These are phyloP conservation scores for Daphoenositta chrysoptera DNA, from an alignment of 2,113 vertebrate species.

Conservation along the genomic window DNA sequence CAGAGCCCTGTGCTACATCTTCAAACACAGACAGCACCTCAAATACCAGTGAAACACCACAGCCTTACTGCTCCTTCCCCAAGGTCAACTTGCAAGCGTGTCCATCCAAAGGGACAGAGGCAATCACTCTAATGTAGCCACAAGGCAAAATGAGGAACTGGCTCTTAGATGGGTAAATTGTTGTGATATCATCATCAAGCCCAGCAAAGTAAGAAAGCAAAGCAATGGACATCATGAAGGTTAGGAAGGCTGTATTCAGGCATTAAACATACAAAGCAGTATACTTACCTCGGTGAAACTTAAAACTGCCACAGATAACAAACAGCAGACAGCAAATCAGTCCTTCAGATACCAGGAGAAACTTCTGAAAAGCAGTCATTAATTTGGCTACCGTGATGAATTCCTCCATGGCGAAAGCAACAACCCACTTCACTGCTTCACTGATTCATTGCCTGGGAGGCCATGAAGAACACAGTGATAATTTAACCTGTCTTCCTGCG, in stretches of 20 bases:
- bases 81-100: background rate
- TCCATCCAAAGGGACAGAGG: background rate
- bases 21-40: background rate
- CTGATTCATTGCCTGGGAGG: conserved; percentile 32
- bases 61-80: background rate
- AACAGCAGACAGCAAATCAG: background rate
- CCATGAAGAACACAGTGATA: background rate
- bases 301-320: background rate
- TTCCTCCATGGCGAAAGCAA: background rate
- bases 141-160: background rate
- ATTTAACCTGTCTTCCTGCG: conserved; percentile 10
- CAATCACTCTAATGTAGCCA: background rate
- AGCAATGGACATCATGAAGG: background rate
- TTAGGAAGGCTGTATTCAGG: background rate
- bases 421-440: background rate
- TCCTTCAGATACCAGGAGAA: conserved; percentile 3
- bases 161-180: background rate
- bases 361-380: conserved; percentile 9
- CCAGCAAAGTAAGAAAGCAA: background rate
- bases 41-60: background rate
- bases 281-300: background rate
- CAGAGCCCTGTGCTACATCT: background rate
- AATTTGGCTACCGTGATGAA: background rate
- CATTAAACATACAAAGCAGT: background rate
- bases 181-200: background rate